Conservation (phyloP, 2,797 vertebrate species). For the Hephaestus fuliginosus region DNA sequence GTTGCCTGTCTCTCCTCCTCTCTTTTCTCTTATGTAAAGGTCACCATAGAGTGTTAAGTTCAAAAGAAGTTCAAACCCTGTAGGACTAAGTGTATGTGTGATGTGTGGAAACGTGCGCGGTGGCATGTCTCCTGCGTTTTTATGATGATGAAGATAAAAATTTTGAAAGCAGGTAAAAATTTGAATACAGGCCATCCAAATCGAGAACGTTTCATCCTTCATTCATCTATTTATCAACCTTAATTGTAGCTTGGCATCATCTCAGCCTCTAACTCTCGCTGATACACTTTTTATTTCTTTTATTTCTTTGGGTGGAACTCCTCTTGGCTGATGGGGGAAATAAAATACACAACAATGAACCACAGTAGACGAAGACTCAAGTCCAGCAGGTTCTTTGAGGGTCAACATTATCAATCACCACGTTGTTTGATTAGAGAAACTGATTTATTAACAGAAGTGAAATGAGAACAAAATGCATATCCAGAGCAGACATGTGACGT, state of each 20-base stretch:
- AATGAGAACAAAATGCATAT: slow-evolving; percentile 1
- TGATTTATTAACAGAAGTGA: slow-evolving; percentile 25
- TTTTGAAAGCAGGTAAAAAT: slow-evolving; percentile 11
- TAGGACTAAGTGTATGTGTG: slow-evolving; percentile 10
- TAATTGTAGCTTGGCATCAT: background rate
- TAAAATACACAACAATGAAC: background rate
- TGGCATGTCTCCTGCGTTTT: background rate
- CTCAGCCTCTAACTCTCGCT: background rate
- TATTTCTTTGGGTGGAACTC: background rate
- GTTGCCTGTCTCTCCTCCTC: background rate
- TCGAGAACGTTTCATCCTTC: background rate
- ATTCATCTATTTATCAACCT: background rate
- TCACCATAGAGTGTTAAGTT: slow-evolving; percentile 63
- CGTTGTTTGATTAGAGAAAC: background rate
- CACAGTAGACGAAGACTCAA: background rate
- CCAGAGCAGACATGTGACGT: background rate
- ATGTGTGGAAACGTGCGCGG: background rate
- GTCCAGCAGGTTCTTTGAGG: background rate
- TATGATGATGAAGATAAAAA: background rate
- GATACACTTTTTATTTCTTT: background rate
- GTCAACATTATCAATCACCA: slow-evolving; percentile 8
- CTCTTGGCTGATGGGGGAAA: background rate
- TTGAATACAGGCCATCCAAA: background rate
- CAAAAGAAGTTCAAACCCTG: slow-evolving; percentile 66
- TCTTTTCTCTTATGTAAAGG: slow-evolving; percentile 62